These are phyloP conservation scores for Ischnura elegans DNA, from an alignment of 2,888 invertebrate genomes.

Conservation along the genomic window DNA sequence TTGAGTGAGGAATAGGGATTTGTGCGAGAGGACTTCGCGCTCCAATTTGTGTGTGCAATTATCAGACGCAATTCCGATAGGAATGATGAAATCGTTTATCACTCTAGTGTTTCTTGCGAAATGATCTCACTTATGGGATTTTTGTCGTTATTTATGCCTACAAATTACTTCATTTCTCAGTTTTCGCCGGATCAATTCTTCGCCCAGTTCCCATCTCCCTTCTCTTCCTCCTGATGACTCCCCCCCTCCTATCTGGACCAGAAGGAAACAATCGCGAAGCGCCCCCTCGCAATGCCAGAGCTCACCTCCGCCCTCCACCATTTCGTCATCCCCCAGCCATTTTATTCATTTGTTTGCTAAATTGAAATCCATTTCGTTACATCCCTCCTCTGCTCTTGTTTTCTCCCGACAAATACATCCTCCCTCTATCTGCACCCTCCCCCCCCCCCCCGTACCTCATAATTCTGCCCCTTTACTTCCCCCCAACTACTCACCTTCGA, in stretches of 20 bases:
- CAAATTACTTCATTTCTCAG: neutral
- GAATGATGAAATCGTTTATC: no score
- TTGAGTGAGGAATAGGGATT: no score
- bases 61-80: no score
- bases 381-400: constrained; percentile 1
- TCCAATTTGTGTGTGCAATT: no score
- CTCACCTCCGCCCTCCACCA: neutral
- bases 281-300: neutral
- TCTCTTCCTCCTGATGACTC: neutral
- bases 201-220: neutral
- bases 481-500: no score
- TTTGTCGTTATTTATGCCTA: no score
- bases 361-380: constrained; percentile 56
- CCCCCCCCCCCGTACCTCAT: neutral
- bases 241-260: neutral
- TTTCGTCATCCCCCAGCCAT: constrained; percentile 54
- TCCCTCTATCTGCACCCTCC: neutral
- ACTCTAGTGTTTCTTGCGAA: no score
- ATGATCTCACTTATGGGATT: no score
- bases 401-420: neutral
- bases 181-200: neutral
- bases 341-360: constrained; percentile 62
- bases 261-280: neutral
- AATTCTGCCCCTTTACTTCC: no score
- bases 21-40: no score